These are phyloP conservation scores for Pachyrhynchus sulphureomaculatus DNA, from an alignment of 1,140 invertebrate genomes.

Conservation along the genomic window DNA sequence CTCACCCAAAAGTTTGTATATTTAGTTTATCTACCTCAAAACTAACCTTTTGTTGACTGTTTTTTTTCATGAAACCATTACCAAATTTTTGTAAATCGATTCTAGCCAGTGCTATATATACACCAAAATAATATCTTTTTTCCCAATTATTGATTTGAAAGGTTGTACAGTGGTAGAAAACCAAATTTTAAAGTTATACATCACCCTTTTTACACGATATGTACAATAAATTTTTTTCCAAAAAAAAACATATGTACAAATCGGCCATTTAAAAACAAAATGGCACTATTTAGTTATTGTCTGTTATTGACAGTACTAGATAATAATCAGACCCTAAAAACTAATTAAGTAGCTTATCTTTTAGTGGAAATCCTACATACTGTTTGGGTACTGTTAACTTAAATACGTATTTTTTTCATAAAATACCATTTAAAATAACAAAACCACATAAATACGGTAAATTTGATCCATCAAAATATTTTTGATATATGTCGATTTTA, in stretches of 20 bases:
- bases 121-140: slow-evolving; percentile 8
- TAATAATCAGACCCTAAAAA: slow-evolving; percentile 24
- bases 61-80: no score
- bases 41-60: not conserved
- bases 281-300: slow-evolving; percentile 42
- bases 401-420: not conserved
- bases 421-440: no score
- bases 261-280: slow-evolving; percentile 35
- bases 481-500: not conserved
- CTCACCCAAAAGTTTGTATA: slow-evolving; percentile 31
- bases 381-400: slow-evolving; percentile 10
- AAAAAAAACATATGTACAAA: slow-evolving; percentile 16
- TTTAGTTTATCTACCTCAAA: not conserved
- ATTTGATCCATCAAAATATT: slow-evolving; percentile 7
- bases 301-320: slow-evolving; percentile 34
- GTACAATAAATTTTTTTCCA: slow-evolving; percentile 30
- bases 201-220: slow-evolving; percentile 16
- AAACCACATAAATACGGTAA: not conserved
- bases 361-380: slow-evolving; percentile 2
- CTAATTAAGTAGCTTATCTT: slow-evolving; percentile 42
- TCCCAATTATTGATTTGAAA: not conserved
- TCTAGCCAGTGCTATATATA: not conserved
- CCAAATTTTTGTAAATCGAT: not conserved
- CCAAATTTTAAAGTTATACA: slow-evolving; percentile 21
- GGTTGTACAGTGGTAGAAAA: not conserved